Conservation (phyloP, 2,888 invertebrate species). For the Caenorhabditis auriculariae region DNA sequence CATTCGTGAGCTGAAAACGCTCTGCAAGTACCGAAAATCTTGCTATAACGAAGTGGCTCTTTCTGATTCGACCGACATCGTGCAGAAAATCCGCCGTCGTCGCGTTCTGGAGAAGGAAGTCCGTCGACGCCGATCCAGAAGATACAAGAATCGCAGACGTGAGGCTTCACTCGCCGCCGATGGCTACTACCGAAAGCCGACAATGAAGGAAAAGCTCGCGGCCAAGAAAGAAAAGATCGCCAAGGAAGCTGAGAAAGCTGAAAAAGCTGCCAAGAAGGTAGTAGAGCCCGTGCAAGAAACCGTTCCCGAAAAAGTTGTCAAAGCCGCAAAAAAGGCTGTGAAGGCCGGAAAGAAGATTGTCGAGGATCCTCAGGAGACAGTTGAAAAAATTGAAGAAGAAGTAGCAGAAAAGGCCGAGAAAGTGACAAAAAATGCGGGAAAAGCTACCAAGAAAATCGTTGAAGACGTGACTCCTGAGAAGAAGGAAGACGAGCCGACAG, state of each 20-base stretch:
- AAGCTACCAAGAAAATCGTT: conserved; percentile 5
- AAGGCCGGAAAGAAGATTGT: conserved; percentile 16
- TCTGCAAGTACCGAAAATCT: conserved; percentile 51
- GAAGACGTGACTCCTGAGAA: conserved; percentile 13
- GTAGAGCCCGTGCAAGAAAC: conserved; percentile 8
- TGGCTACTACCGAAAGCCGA: background rate
- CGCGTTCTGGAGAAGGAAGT: conserved; percentile 35
- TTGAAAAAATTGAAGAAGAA: conserved; percentile 7
- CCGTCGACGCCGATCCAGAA: conserved; percentile 15
- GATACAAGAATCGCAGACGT: conserved; percentile 14
- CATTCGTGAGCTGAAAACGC: conserved; percentile 33
- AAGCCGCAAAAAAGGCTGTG: conserved; percentile 12
- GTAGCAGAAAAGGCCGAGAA: conserved; percentile 7
- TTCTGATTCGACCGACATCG: conserved; percentile 25
- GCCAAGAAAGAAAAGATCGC: background rate
- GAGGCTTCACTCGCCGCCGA: too few species aligned
- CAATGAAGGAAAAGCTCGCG: conserved; percentile 1
- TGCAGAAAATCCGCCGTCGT: conserved; percentile 34
- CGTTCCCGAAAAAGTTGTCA: conserved; percentile 8
- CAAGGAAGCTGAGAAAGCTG: conserved; percentile 8
- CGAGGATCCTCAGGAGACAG: conserved; percentile 6
- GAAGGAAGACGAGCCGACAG: conserved; percentile 10
- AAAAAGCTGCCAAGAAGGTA: background rate
- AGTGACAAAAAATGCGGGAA: conserved; percentile 5
- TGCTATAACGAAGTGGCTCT: conserved; percentile 47